Conservation (phyloP, 64 coral and sea anemone genomes). For the Pachyseris speciosa region DNA sequence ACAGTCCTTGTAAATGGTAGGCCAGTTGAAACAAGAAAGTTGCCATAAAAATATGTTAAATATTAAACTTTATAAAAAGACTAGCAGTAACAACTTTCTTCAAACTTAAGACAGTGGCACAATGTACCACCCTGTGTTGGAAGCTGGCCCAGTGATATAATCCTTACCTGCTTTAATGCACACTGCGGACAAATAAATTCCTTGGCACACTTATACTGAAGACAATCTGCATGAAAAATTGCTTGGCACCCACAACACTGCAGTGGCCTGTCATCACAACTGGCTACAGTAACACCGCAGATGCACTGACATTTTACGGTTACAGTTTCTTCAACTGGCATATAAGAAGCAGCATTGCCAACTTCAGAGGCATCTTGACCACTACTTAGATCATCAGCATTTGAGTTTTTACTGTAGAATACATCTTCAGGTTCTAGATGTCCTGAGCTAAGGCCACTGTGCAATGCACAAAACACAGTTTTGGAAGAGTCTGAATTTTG, state of each 20-base stretch:
- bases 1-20: too few relatives aligned
- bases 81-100: too few relatives aligned
- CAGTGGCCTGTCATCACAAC: slow-evolving; percentile 26
- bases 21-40: too few relatives aligned
- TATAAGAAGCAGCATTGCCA: not conserved
- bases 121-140: too few relatives aligned
- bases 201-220: not conserved
- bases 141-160: not conserved
- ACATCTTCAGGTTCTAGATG: not conserved
- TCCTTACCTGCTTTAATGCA: slow-evolving; percentile 71
- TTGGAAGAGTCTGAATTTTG: not conserved
- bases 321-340: not conserved
- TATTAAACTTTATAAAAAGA: too few relatives aligned
- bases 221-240: slow-evolving; percentile 68
- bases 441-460: not conserved
- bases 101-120: too few relatives aligned
- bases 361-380: not conserved
- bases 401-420: not conserved
- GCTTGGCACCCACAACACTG: slow-evolving; percentile 49
- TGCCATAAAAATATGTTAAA: too few relatives aligned
- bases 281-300: slow-evolving; percentile 60
- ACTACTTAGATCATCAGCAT: not conserved
- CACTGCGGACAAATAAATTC: slow-evolving; percentile 85
- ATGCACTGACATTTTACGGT: slow-evolving; percentile 65
- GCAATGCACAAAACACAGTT: not conserved